phyloP scores from a whole-genome alignment of 2,888 invertebrate species.

The Drosophila silvestris region DNA sequence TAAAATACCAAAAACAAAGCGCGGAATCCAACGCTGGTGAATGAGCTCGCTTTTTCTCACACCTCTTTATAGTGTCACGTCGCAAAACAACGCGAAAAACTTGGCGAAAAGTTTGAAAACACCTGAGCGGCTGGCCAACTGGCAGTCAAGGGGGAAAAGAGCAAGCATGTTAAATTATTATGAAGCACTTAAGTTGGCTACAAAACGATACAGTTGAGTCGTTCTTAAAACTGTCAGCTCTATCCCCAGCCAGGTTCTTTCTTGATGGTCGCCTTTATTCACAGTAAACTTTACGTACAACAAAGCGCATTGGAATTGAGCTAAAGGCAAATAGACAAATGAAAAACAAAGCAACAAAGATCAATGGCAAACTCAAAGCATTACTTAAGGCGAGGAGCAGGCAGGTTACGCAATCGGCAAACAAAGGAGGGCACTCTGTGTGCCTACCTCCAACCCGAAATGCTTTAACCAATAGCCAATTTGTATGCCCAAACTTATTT shows the following conservation, averaged over 20 bases:
- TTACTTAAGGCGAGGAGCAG: slow-evolving; percentile 14
- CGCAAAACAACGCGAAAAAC: slow-evolving; percentile 68
- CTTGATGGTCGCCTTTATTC: slow-evolving; percentile 51
- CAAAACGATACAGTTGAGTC: slow-evolving; percentile 63
- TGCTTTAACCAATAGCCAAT: slow-evolving; percentile 69
- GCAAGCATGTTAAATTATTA: slow-evolving; percentile 74
- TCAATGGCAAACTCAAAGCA: slow-evolving; percentile 65
- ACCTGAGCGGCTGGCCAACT: slow-evolving; percentile 54
- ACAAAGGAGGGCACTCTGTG: background rate
- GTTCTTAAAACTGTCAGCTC: background rate
- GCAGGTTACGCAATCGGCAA: slow-evolving; percentile 35
- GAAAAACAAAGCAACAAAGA: slow-evolving; percentile 72
- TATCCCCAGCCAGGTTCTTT: too few relatives aligned
- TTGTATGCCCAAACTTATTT: slow-evolving; percentile 78
- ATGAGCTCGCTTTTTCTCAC: background rate
- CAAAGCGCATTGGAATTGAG: slow-evolving; percentile 66
- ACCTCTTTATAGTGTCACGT: slow-evolving; percentile 13
- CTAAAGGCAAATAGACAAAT: slow-evolving; percentile 62
- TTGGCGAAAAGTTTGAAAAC: slow-evolving; percentile 71
- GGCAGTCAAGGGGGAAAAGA: background rate
- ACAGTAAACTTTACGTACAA: slow-evolving; percentile 41
- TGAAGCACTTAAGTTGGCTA: slow-evolving; percentile 72
- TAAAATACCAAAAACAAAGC: slow-evolving; percentile 80
- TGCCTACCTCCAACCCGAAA: slow-evolving; percentile 14
- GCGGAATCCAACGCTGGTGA: slow-evolving; percentile 37